Percentiles rank a stretch among this genome's conserved stretches.
phyloP scores from a whole-genome alignment of 1,140 invertebrate species.

The Bilobella aurantiaca region DNA sequence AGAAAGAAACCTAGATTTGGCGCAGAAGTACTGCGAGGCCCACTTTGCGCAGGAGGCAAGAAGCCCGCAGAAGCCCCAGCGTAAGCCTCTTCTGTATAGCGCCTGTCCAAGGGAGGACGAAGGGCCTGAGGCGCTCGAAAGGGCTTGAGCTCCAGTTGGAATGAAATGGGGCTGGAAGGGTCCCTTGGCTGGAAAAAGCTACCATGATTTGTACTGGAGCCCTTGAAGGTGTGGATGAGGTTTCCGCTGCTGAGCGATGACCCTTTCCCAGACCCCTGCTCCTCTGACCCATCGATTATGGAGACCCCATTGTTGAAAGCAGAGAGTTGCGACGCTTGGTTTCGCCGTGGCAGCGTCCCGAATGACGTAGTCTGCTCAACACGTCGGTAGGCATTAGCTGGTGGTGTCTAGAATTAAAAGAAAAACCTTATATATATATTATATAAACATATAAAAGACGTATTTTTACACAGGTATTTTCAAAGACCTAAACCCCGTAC shows the following conservation, averaged over 20 bases:
- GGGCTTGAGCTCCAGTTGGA: slow-evolving; percentile 7
- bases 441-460: not conserved
- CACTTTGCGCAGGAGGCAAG: slow-evolving; percentile 19
- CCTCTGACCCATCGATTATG: not conserved
- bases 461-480: not conserved
- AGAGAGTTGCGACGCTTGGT: slow-evolving; percentile 13
- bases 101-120: not conserved
- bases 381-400: slow-evolving; percentile 35
- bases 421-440: not conserved
- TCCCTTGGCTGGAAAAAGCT: not conserved
- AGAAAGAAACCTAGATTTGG: slow-evolving; percentile 71
- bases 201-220: not conserved
- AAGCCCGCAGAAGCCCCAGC: not conserved
- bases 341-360: slow-evolving; percentile 32
- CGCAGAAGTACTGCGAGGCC: slow-evolving; percentile 68
- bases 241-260: slow-evolving; percentile 22
- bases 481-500: not conserved
- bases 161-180: not conserved
- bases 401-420: slow-evolving; percentile 27
- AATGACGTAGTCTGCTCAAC: slow-evolving; percentile 23
- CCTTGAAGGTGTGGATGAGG: slow-evolving; percentile 11
- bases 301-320: slow-evolving; percentile 15
- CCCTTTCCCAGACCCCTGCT: not conserved
- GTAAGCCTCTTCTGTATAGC: not conserved
- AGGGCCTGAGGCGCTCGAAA: not conserved